Evolutionary conservation across 1,140 invertebrate genomes (phyloP), one percentile per base, ranked within the genome.

Genomic region (Bilobella aurantiaca): DNA sequence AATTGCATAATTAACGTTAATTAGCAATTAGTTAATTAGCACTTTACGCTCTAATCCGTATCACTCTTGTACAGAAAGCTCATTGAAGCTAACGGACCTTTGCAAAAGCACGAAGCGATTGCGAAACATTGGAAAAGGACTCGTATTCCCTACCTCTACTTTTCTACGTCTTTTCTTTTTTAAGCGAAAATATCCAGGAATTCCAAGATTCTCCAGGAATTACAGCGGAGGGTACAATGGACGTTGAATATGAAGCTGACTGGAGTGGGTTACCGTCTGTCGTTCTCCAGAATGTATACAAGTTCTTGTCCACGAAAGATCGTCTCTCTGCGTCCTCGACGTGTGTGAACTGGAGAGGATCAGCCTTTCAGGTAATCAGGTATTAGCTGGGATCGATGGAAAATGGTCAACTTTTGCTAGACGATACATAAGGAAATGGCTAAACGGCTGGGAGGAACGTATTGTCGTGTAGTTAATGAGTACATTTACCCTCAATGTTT

Each of bases 281-380:
- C 3, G 68, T 67, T 23, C 47, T 69, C 32, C 3, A 59, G 14
- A 42, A 69, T 23, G 66, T 69, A 30, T 69, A 67, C 46, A 32
- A 56, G 12, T 66, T 58, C 60, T 57, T 69, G 29, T 23, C 65
- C 8, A 25, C n/a, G 3, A 29, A 66, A 63, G 68, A 69, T 46
- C n/a, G 62, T 27, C 57, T 69, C 3, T 56, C 14, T 14, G 68
- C 68, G 8, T 65, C 68, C 21, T 8, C 47, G 21, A 32, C 53
- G 18, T 69, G 68, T 42, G 27, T 31, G 23, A 69, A 69, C 37
- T 69, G 68, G 68, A 59, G 68, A 69, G 57, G 32, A 30, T 30
- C 68, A 5, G 64, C 59, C 2, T 69, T 69, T 42, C 68, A 69
- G 66, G 64, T 66, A 30, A 65, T 57, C 34, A 46, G 5, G 25